Evolutionary conservation across 1,140 invertebrate genomes (phyloP), one percentile per base, ranked within the genome.

Genomic region (Aphis craccivora): DNA sequence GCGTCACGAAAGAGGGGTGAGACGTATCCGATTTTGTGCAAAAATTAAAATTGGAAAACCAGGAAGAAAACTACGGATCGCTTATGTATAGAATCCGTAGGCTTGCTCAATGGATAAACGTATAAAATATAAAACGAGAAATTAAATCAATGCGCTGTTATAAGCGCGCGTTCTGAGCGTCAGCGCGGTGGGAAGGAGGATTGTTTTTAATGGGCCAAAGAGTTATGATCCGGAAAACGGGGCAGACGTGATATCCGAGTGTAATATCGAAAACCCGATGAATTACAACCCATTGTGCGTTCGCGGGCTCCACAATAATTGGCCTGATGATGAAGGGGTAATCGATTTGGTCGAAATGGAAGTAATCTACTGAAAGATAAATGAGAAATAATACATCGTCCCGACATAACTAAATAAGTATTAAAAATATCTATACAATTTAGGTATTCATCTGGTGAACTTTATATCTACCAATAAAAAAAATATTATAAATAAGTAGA

Each of bases 201-300:
- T 51, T 51, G 81, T 93, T 86, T 93, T 93, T 86, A 93, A 93
- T 86, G 91, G 81, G 48, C 91, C 81, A 23, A 84, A 84, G 91
- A 93, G 48, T 93, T 86, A 86, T 86, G 91, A 86, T 86, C 81
- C 76, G 91, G 81, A 84, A 86, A 86, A 55, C 91, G 37, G 35
- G 25, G 81, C 48, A 86, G 48, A 55, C 91, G 91, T 86, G 81
- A 93, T 90, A 90, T 93, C 25, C 48, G 60, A 86, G 81, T 43
- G 81, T 37, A 93, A 93, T 93, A 86, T 93, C 91, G 76, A 83
- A 93, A 84, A 43, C 81, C 37, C 76, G 81, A 93, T 93, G 91
- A 93, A 93, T 93, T 93, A 93, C 91, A 84, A 55, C 91, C 91
- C 81, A 84, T 93, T 93, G 91, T 93, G 60, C 60, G 81, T 93